Evolutionary conservation across 1,140 invertebrate genomes (phyloP).

Genomic region (Listronotus oregonensis): DNA sequence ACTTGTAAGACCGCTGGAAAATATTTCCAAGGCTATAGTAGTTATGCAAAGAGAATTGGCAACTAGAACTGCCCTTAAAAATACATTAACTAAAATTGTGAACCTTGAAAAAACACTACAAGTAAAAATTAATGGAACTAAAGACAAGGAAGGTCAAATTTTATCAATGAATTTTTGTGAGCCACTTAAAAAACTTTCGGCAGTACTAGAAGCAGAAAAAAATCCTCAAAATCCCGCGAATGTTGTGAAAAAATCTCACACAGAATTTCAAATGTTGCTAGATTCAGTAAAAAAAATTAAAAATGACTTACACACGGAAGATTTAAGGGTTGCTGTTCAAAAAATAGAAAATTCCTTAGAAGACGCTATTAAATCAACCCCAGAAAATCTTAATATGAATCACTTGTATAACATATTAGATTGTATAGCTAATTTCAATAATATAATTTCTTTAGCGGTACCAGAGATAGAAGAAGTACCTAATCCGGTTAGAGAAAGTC

Average conservation of each 20-base stretch:
- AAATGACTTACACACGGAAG: neutral
- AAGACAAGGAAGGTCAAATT: neutral
- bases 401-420: conserved; percentile 9
- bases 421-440: conserved; percentile 1
- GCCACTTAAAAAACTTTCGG: neutral
- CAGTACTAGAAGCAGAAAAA: neutral
- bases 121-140: neutral
- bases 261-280: conserved; percentile 1
- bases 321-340: neutral
- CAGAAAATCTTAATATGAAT: conserved; percentile 2
- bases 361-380: neutral
- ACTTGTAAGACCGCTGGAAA: conserved; percentile 45
- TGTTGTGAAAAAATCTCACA: conserved; percentile 3
- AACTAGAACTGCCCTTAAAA: conserved; percentile 26
- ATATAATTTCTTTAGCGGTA: neutral
- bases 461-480: neutral
- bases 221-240: conserved; percentile 15
- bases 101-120: neutral
- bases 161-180: neutral
- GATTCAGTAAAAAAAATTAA: neutral
- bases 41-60: conserved; percentile 41
- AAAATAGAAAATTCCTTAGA: conserved; percentile 3
- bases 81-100: conserved; percentile 21
- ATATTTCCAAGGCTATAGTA: conserved; percentile 43
- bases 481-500: conserved; percentile 3